Percentiles rank a stretch among this genome's conserved stretches.
Conservation (phyloP, 2,113 vertebrate species). For the Ciconia stormi region DNA sequence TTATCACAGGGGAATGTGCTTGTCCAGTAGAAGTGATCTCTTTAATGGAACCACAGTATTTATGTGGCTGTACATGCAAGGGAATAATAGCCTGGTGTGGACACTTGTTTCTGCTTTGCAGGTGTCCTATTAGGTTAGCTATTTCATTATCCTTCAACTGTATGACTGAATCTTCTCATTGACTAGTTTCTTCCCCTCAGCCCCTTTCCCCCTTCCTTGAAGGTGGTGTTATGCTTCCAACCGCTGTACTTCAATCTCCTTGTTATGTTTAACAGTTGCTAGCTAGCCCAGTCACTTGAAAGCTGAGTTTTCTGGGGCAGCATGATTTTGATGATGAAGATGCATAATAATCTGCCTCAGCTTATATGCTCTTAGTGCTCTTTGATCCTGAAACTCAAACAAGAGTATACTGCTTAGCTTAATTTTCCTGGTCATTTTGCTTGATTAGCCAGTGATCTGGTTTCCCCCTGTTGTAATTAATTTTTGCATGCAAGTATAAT, state of each 20-base stretch:
- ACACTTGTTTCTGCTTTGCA: neutral
- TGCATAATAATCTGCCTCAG: neutral
- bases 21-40: neutral
- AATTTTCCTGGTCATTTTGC: neutral
- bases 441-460: neutral
- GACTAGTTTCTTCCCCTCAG: neutral
- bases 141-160: neutral
- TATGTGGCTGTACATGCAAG: neutral
- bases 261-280: neutral
- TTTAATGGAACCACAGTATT: neutral
- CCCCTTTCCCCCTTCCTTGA: accelerated
- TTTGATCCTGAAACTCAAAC: neutral
- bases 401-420: neutral
- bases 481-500: neutral
- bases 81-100: neutral
- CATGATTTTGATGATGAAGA: neutral
- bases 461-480: neutral
- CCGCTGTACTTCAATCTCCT: neutral
- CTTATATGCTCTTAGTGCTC: neutral
- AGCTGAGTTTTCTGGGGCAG: neutral
- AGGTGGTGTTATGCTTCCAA: neutral
- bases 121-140: neutral
- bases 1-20: neutral
- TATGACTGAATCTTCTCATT: neutral
- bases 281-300: neutral